Evolutionary conservation across 2,797 vertebrate genomes (phyloP), one percentile per base, ranked within the genome.

Genomic region (Helostoma temminkii): DNA sequence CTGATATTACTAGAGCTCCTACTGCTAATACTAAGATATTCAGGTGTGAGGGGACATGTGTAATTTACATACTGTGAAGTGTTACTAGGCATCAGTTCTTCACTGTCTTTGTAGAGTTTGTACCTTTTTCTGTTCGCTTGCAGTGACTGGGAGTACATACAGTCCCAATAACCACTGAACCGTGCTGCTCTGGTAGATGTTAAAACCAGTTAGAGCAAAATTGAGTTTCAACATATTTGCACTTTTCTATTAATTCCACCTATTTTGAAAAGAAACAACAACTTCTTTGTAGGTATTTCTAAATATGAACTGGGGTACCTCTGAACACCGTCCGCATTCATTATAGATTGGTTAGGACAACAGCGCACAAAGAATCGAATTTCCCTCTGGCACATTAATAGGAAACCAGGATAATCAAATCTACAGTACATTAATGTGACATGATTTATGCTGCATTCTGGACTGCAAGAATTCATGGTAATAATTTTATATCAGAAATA

Each of bases 381-480:
- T 54, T 63, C 66, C 69, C 62, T 52, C 21, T 58, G 59, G 79
- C 49, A 76, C 80, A 63, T 73, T 83, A 76, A 85, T 76, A 81
- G 72, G 48, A 82, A 80, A 80, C 61, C 66, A 57, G 58, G 42
- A 49, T 71, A 79, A 84, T 83, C 66, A 65, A 74, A 84, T 83
- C 67, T 58, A 42, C 41, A 65, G 58, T 78, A 66, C 50, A 71
- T 71, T 71, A 80, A 69, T 56, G 48, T 65, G 76, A 81, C 78
- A 68, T 83, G 82, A 90, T 88, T 87, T 83, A 86, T 83, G 83
- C 67, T 61, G 61, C 28, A 34, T 73, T 74, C 74, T 59, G 41
- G 49, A 22, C 73, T 32, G 19, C 15, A 12, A 48, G 26, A 78
- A 70, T 78, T 63, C 22, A 49, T 32, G 15, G 9, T 71, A 48